Conservation (phyloP, 92 coral and sea anemone species). For the Umimayanthus kanabou region DNA sequence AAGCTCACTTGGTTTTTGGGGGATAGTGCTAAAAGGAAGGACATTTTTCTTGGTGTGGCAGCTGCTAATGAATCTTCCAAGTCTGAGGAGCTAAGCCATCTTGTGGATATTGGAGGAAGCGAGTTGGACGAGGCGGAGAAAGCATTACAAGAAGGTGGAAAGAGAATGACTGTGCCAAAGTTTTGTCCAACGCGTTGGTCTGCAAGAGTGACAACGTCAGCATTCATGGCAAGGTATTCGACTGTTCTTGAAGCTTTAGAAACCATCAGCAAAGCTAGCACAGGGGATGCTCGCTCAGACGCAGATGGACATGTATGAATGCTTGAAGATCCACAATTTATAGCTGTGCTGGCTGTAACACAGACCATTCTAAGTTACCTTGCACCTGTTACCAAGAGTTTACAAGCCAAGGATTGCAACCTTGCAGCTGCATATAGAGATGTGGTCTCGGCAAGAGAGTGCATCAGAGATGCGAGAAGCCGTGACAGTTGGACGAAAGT, state of each 20-base stretch:
- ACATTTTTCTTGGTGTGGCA: conserved; percentile 24
- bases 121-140: conserved; percentile 34
- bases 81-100: conserved; percentile 7
- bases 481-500: conserved; percentile 41
- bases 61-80: conserved; percentile 22
- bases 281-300: conserved; percentile 46
- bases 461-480: conserved; percentile 47
- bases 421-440: conserved; percentile 50
- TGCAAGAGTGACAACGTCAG: conserved; percentile 54
- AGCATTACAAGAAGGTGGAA: conserved; percentile 35
- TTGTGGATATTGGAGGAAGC: conserved; percentile 27
- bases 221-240: conserved; percentile 48
- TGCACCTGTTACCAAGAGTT: conserved; percentile 55
- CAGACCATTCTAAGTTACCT: conserved; percentile 54
- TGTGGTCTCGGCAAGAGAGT: conserved; percentile 41
- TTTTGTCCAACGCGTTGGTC: conserved; percentile 54
- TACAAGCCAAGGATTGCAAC: conserved; percentile 60
- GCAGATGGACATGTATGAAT: conserved; percentile 44
- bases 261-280: conserved; percentile 42
- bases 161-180: conserved; percentile 46
- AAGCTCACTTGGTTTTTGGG: conserved; percentile 37
- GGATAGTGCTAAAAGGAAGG: conserved; percentile 40
- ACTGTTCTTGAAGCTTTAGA: conserved; percentile 45
- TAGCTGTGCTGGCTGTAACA: conserved; percentile 53
- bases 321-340: conserved; percentile 50